Evolutionary conservation across 2,888 invertebrate genomes (phyloP), one percentile per base, ranked within the genome.

Genomic region (Andrena trimmerana): DNA sequence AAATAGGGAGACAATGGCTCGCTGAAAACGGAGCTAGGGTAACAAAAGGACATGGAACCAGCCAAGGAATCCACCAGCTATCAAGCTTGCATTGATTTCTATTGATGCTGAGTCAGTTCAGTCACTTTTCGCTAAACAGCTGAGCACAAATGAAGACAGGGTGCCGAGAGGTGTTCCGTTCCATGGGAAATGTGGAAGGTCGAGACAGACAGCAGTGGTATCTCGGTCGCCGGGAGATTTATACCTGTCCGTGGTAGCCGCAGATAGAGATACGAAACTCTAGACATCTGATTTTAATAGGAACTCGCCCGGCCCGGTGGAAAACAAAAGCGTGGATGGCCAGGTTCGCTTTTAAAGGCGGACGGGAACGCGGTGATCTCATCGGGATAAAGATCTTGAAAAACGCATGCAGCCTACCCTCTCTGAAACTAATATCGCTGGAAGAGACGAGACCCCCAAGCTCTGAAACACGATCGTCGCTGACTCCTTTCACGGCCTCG

Each of bases 331-430:
- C 54, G 70, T 31, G 16, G 52, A 48, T 5, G 33, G 33, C 29
- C 8, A 29, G 10, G 48, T 54, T 36, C 20, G 36, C 36, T 36
- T 67, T 60, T 63, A n/a, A 50, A 27, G 50, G 10, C 54, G 2
- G 31, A 27, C 52, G 20, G 57, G 50, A 36, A 36, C 50, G 16
- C 62, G 81, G 57, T 78, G 69, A 76, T 76, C 73, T 68, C 76
- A 66, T 67, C 84, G 48, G 81, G 85, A 84, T 82, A 82, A 79
- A 24, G 62, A 73, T 84, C 76, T 81, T 63, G 77, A 82, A 77
- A 66, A 86, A 79, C 79, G 77, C 71, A 84, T 84, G 77, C 84
- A 82, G 77, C 78, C 81, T 65, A 36, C 59, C 33, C 72, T 76
- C 63, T 73, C 48, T 59, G 36, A 75, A 74, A 71, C 81, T 74